Percentiles rank a stretch among this genome's conserved stretches.
Conservation (phyloP, 2,113 vertebrate species). For the Lophius piscatorius region DNA sequence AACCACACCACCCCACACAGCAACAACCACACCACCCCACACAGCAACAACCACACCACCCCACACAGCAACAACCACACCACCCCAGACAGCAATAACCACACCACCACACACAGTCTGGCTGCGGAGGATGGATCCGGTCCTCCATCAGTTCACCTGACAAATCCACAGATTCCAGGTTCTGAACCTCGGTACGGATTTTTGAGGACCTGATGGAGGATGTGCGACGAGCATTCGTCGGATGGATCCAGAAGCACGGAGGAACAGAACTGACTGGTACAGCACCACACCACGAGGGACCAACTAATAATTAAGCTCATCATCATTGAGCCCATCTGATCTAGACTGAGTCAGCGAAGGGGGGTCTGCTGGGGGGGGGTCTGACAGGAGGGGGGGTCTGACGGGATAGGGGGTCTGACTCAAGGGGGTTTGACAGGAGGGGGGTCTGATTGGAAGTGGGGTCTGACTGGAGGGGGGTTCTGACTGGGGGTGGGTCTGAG, state of each 20-base stretch:
- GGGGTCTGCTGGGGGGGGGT: no score
- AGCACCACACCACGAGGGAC: conserved; percentile 58
- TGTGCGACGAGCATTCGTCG: conserved; percentile 18
- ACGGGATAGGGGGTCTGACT: no score
- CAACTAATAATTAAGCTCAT: conserved; percentile 20
- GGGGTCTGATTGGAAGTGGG: no score
- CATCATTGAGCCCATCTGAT: conserved; percentile 14
- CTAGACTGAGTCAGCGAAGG: conserved; percentile 31
- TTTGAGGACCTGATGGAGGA: conserved; percentile 36
- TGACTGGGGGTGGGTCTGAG: no score
- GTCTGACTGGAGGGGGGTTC: no score
- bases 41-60: no score
- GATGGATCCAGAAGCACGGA: conserved; percentile 28
- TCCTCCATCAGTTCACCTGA: conserved; percentile 38
- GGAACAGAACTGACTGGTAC: conserved; percentile 30
- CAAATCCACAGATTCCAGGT: conserved; percentile 24
- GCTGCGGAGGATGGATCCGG: conserved; percentile 6
- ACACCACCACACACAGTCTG: background rate
- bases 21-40: no score
- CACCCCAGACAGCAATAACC: no score
- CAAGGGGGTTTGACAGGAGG: no score
- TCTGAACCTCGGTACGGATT: conserved; percentile 14
- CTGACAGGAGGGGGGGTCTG: no score
- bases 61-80: no score
- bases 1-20: no score